phyloP scores from a whole-genome alignment of 2,888 invertebrate genomes.

The Cyclophora albipunctata region DNA sequence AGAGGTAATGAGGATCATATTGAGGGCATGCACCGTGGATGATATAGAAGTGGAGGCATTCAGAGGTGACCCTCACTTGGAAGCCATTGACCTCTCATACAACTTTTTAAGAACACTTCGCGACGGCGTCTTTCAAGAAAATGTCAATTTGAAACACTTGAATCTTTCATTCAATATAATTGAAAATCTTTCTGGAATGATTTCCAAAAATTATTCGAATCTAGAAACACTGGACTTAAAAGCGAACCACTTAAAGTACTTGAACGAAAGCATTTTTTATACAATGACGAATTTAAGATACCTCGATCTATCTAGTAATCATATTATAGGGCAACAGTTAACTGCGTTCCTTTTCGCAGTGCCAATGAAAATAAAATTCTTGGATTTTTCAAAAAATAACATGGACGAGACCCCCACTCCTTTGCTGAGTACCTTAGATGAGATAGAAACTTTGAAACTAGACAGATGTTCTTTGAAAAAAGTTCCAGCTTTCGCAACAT shows the following conservation, averaged over 20 bases:
- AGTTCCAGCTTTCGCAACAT: constrained; percentile 41
- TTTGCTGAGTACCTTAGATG: constrained; percentile 29
- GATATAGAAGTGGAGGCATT: constrained; percentile 38
- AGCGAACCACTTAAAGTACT: constrained; percentile 29
- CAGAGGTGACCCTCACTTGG: constrained; percentile 27
- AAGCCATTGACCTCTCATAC: constrained; percentile 39
- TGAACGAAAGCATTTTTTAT: constrained; percentile 40
- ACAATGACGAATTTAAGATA: constrained; percentile 30
- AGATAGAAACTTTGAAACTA: constrained; percentile 35
- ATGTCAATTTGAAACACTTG: constrained; percentile 27
- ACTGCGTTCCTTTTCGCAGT: constrained; percentile 33
- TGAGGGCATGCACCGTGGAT: constrained; percentile 27
- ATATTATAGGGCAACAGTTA: constrained; percentile 31
- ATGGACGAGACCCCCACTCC: constrained; percentile 35
- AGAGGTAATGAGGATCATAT: constrained; percentile 24
- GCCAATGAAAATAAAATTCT: constrained; percentile 22
- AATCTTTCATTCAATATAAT: constrained; percentile 43
- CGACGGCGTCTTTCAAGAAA: constrained; percentile 40
- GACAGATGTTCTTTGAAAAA: constrained; percentile 38
- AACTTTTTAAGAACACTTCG: constrained; percentile 38
- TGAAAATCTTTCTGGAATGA: constrained; percentile 37
- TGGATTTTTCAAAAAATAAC: constrained; percentile 47
- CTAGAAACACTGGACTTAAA: constrained; percentile 40
- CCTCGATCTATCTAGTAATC: constrained; percentile 43
- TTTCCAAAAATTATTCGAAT: constrained; percentile 31